Percentiles rank a stretch among this genome's conserved stretches.
Evolutionary conservation across 2,113 vertebrate genomes (phyloP).

Genomic region (Phalacrocorax carbo): DNA sequence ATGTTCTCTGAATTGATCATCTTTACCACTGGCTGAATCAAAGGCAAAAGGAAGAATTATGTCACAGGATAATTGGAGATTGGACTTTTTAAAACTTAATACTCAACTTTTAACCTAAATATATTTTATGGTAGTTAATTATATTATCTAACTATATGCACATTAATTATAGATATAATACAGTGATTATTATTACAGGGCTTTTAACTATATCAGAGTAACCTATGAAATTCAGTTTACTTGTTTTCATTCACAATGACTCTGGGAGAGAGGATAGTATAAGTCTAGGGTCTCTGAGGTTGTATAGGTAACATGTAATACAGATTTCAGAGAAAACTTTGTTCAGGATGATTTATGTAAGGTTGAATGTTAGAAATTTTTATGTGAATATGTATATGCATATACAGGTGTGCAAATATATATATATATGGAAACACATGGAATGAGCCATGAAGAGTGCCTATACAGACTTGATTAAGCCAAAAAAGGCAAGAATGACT

Average conservation of each 20-base stretch:
- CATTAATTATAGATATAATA: not conserved
- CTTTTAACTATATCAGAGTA: not conserved
- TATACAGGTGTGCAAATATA: not conserved
- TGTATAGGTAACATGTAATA: not conserved
- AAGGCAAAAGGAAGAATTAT: not conserved
- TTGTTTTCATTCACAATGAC: not conserved
- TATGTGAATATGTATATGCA: accelerated
- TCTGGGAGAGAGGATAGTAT: not conserved
- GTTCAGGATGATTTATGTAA: not conserved
- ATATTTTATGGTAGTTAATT: not conserved
- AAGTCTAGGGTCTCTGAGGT: not conserved
- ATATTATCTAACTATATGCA: not conserved
- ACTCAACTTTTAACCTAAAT: not conserved
- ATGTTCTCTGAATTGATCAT: not conserved
- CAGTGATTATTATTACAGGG: not conserved
- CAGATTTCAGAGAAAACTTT: not conserved
- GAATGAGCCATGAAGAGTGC: not conserved
- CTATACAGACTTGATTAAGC: not conserved
- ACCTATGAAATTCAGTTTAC: not conserved
- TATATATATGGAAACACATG: not conserved
- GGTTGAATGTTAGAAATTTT: not conserved
- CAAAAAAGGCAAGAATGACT: not conserved
- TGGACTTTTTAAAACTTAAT: not conserved
- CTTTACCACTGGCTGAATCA: accelerated
- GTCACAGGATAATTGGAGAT: not conserved